Conservation (phyloP, 30 jellyfish, hydroid and myxozoan species). For the Cassiopea andromeda region DNA sequence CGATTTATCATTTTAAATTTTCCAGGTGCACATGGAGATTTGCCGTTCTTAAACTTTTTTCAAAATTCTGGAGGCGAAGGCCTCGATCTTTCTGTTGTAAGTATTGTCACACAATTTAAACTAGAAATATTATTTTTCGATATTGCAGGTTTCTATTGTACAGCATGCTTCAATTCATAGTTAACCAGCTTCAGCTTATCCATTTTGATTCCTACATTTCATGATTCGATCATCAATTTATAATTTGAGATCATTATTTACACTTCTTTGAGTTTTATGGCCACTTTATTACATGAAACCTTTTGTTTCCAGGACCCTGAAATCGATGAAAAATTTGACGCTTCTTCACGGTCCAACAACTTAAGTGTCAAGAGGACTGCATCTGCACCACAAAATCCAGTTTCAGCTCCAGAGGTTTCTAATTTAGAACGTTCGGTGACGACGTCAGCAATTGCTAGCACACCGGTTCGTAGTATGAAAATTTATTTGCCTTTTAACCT, state of each 20-base stretch:
- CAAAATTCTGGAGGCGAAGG: conserved; percentile 56
- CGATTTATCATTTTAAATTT: too few relatives aligned
- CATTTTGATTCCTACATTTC: too few relatives aligned
- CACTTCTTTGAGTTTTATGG: too few relatives aligned
- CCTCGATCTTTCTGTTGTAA: conserved; percentile 60
- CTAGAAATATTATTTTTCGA: too few relatives aligned
- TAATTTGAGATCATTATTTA: background rate
- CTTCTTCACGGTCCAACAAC: conserved; percentile 50
- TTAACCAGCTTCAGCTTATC: too few relatives aligned
- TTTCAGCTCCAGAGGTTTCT: conserved; percentile 39
- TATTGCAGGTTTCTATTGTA: too few relatives aligned
- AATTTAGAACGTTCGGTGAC: conserved; percentile 33
- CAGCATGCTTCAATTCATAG: too few relatives aligned
- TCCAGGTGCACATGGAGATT: conserved; percentile 64
- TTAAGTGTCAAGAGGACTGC: conserved; percentile 38
- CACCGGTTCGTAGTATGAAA: conserved; percentile 31
- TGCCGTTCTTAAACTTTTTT: conserved; percentile 63
- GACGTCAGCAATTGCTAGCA: conserved; percentile 7
- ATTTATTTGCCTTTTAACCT: too few relatives aligned
- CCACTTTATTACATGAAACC: too few relatives aligned
- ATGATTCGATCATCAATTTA: background rate
- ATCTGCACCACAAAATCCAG: conserved; percentile 32
- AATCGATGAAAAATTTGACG: conserved; percentile 32
- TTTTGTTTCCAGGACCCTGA: conserved; percentile 2
- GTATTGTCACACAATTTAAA: background rate